A percentile compares a stretch with the other conserved stretches of the same genome.
phyloP scores from a whole-genome alignment of 2,888 invertebrate species.

The Drosophila kokeensis region DNA sequence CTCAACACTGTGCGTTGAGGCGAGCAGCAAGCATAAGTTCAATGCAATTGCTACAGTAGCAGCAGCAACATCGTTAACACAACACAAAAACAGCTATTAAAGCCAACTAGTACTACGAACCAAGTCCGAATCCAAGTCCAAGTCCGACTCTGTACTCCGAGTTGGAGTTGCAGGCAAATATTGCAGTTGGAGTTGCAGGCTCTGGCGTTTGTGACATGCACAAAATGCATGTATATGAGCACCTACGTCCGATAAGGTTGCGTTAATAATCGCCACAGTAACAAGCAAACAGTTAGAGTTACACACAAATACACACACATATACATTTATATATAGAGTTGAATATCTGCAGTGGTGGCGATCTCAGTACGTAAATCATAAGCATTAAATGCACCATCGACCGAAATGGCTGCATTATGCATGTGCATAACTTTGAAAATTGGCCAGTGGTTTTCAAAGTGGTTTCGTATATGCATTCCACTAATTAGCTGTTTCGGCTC shows the following conservation, averaged over 20 bases:
- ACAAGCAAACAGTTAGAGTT: conserved; percentile 19
- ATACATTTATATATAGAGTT: conserved; percentile 10
- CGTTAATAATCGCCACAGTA: conserved; percentile 68
- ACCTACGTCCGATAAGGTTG: conserved; percentile 71
- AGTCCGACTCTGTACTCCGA: conserved; percentile 14
- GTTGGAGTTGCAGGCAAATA: conserved; percentile 18
- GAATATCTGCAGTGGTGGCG: conserved; percentile 41
- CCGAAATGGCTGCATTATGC: conserved; percentile 68
- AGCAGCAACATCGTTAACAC: conserved; percentile 76
- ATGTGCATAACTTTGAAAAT: conserved; percentile 68
- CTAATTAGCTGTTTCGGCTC: conserved; percentile 63
- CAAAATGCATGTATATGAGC: conserved; percentile 81
- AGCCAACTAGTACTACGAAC: conserved; percentile 39
- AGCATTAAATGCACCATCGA: conserved; percentile 51
- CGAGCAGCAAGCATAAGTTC: conserved; percentile 57
- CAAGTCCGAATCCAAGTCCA: conserved; percentile 33
- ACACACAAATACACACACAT: conserved; percentile 4
- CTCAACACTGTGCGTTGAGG: conserved; percentile 39
- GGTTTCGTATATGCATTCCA: conserved; percentile 57
- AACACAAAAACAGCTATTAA: conserved; percentile 76
- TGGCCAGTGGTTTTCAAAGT: conserved; percentile 23
- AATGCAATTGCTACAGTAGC: conserved; percentile 70
- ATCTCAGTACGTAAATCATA: conserved; percentile 72
- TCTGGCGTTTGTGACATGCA: conserved; percentile 75
- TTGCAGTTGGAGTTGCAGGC: conserved; percentile 23